These are phyloP conservation scores for Nannobrachium achirus DNA, from an alignment of 2,113 vertebrate genomes.

Conservation along the genomic window DNA sequence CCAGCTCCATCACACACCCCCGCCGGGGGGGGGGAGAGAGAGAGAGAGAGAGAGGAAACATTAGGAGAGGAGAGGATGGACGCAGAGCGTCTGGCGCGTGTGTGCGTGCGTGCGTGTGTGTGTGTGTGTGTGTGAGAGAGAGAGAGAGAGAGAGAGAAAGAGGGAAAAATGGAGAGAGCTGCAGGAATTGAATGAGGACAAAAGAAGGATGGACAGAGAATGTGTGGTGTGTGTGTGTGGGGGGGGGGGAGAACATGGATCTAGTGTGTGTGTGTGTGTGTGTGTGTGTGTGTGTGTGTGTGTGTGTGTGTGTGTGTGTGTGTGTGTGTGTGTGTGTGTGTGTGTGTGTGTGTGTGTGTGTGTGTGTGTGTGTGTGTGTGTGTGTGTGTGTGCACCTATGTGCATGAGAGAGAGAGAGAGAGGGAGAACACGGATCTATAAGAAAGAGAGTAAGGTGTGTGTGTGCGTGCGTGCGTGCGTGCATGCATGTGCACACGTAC, in stretches of 20 bases:
- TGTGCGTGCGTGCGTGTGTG: not conserved
- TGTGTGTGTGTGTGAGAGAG: not conserved
- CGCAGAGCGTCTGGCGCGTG: not conserved
- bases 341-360: constrained; percentile 3
- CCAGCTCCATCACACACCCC: not conserved
- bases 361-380: not conserved
- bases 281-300: not conserved
- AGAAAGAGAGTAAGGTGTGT: no score
- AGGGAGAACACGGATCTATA: no score
- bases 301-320: not conserved
- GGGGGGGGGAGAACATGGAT: no score
- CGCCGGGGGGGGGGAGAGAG: not conserved
- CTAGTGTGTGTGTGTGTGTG: no score
- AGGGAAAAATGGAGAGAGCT: no score
- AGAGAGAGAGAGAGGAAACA: not conserved
- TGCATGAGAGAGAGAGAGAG: constrained; percentile 12
- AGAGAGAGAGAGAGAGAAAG: no score
- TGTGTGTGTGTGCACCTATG: not conserved
- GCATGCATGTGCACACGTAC: not conserved
- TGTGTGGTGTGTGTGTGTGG: not conserved
- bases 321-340: not conserved
- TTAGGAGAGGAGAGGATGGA: not conserved
- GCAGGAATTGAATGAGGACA: no score
- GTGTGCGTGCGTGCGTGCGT: not conserved
- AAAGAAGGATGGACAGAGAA: not conserved